Conservation (phyloP, 2,888 invertebrate species). For the Chymomyza amoena region DNA sequence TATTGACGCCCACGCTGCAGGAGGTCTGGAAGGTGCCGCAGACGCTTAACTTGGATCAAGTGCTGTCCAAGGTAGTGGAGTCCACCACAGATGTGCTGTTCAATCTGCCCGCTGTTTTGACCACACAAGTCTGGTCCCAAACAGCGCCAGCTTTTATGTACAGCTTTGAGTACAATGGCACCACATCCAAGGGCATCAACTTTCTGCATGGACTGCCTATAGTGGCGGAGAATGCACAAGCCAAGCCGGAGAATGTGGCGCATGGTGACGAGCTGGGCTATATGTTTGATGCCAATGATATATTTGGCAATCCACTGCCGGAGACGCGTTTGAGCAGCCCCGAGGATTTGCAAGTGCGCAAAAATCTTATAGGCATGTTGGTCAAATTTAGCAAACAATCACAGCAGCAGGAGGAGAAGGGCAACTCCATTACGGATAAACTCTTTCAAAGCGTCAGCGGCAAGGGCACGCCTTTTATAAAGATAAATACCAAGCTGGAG, state of each 20-base stretch:
- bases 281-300: constrained; percentile 84
- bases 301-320: constrained; percentile 81
- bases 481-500: constrained; percentile 80
- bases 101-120: constrained; percentile 87
- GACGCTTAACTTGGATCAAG: constrained; percentile 64
- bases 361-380: constrained; percentile 84
- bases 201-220: constrained; percentile 85
- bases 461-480: constrained; percentile 80
- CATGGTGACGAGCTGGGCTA: constrained; percentile 88
- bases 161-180: constrained; percentile 86
- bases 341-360: constrained; percentile 83
- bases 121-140: constrained; percentile 85
- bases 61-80: constrained; percentile 76
- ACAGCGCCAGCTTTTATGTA: constrained; percentile 85
- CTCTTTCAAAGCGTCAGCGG: constrained; percentile 78
- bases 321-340: constrained; percentile 77
- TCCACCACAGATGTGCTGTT: constrained; percentile 85
- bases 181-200: constrained; percentile 81
- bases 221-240: constrained; percentile 78
- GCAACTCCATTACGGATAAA: constrained; percentile 30
- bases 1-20: constrained; percentile 65
- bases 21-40: constrained; percentile 74
- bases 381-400: constrained; percentile 82
- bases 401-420: constrained; percentile 44
- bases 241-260: constrained; percentile 74